Percentiles rank a stretch among this genome's conserved stretches.
Conservation (phyloP, 2,797 vertebrate genomes). For the Picus viridis region DNA sequence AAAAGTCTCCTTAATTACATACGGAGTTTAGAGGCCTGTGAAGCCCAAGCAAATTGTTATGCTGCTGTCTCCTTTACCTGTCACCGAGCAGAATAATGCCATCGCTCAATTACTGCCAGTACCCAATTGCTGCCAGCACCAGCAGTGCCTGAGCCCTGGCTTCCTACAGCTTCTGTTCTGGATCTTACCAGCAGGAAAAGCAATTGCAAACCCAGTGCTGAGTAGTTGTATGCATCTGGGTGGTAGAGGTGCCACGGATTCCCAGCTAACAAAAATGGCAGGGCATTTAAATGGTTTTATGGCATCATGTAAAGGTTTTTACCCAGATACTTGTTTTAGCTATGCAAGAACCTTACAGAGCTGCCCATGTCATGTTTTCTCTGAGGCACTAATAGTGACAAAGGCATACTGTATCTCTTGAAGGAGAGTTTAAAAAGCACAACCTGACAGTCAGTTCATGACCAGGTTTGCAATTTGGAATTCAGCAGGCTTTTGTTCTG, state of each 20-base stretch:
- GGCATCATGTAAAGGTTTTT: not conserved
- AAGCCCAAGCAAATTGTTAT: not conserved
- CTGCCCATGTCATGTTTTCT: not conserved
- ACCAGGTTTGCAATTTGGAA: not conserved
- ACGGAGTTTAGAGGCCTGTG: not conserved
- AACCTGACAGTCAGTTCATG: not conserved
- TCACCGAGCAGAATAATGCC: not conserved
- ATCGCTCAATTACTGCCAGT: too few relatives aligned
- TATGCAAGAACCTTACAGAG: not conserved
- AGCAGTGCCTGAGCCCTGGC: not conserved
- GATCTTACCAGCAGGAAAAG: not conserved
- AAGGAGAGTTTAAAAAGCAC: not conserved
- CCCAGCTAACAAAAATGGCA: not conserved
- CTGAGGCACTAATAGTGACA: not conserved
- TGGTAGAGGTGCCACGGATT: not conserved
- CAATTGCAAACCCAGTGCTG: not conserved
- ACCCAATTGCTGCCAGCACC: not conserved
- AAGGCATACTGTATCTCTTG: not conserved
- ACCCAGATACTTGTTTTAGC: not conserved
- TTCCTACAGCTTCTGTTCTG: not conserved
- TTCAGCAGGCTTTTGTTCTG: not conserved
- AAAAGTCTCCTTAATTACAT: slow-evolving; percentile 46
- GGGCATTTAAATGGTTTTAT: not conserved
- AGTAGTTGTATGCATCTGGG: not conserved
- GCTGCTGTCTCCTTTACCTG: not conserved